Conservation (phyloP, 2,113 vertebrate genomes). For the Bos taurus region ARS-UCD2.0 NC_037346.1:23738501-23739000, state of each 20-base stretch:
- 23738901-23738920: background rate
- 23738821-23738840: background rate
- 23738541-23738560: conserved; percentile 49
- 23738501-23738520: conserved; percentile 47
- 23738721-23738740: background rate
- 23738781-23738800: conserved; percentile 7
- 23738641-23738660: background rate
- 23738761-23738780: background rate
- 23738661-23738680: background rate
- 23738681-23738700: conserved; percentile 1
- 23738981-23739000: background rate
- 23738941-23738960: background rate
- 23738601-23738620: conserved; percentile 33
- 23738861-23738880: background rate
- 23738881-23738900: background rate
- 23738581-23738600: background rate
- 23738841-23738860: background rate
- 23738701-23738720: conserved; percentile 21
- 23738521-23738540: conserved; percentile 48
- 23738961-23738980: background rate
- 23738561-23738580: conserved; percentile 59
- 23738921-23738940: background rate
- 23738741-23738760: background rate
- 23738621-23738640: conserved; percentile 34
- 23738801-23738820: background rate